phyloP scores from a whole-genome alignment of 1,140 invertebrate genomes.

The Calliphora vicina region DNA sequence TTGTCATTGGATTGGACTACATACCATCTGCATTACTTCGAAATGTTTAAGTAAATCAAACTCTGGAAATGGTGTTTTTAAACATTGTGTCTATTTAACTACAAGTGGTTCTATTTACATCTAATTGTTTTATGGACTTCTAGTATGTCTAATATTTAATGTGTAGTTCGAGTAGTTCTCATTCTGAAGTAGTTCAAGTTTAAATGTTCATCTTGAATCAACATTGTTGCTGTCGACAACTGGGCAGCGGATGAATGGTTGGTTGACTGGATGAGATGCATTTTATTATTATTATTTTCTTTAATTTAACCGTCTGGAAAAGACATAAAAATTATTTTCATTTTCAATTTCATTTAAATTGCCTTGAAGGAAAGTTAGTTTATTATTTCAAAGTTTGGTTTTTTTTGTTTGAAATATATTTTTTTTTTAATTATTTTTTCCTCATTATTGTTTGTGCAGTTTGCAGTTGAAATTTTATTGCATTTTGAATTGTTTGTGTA shows the following conservation, averaged over 20 bases:
- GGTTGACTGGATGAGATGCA: background rate
- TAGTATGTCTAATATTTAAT: too few species aligned
- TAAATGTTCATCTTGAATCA: background rate
- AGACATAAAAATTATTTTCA: background rate
- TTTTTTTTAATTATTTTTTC: background rate
- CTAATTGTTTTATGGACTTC: background rate
- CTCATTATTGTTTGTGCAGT: background rate
- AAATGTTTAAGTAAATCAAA: too few species aligned
- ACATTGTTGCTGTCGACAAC: background rate
- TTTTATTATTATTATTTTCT: background rate
- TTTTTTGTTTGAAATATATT: too few species aligned
- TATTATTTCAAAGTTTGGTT: background rate
- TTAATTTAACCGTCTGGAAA: slow-evolving; percentile 1
- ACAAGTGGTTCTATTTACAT: background rate
- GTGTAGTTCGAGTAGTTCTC: background rate
- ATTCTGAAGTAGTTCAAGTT: slow-evolving; percentile 7
- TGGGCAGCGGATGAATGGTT: background rate
- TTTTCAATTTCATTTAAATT: slow-evolving; percentile 10
- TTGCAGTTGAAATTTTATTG: background rate
- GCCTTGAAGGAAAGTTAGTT: slow-evolving; percentile 1
- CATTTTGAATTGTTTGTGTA: background rate
- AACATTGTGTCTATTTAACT: background rate
- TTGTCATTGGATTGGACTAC: too few species aligned
- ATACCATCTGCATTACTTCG: too few species aligned
- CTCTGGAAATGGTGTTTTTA: background rate